These are phyloP conservation scores for Diadophis punctatus DNA, from an alignment of 2,113 vertebrate species.

Conservation along the genomic window DNA sequence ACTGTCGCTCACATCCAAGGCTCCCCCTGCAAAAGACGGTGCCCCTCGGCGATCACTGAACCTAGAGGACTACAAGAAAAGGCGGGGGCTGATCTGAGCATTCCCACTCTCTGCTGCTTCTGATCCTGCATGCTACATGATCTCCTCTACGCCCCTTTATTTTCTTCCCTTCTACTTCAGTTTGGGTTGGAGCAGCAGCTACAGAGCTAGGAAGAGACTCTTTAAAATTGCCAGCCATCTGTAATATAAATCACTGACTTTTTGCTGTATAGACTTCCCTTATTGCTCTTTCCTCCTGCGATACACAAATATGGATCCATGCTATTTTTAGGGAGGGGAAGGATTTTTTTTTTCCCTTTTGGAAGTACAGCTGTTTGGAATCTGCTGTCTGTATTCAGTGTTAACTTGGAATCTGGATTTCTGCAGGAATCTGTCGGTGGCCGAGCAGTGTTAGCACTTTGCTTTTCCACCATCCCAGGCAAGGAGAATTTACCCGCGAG, in stretches of 20 bases:
- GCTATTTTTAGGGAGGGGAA: conserved; percentile 58
- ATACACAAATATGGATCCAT: conserved; percentile 66
- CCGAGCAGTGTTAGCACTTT: conserved; percentile 48
- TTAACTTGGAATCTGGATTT: conserved; percentile 73
- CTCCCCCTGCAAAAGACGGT: conserved; percentile 94
- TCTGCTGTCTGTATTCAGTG: conserved; percentile 73
- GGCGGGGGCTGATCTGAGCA: conserved; percentile 93
- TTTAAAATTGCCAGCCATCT: conserved; percentile 74
- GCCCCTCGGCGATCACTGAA: conserved; percentile 94
- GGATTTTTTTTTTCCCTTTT: conserved; percentile 53
- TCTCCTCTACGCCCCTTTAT: conserved; percentile 52
- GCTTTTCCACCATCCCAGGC: conserved; percentile 55
- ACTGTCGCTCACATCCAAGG: conserved; percentile 92
- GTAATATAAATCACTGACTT: conserved; percentile 77
- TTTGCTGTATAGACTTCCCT: conserved; percentile 76
- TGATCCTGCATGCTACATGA: conserved; percentile 78
- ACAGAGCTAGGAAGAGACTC: conserved; percentile 74
- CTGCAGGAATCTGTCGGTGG: conserved; percentile 62
- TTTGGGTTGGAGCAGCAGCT: conserved; percentile 75
- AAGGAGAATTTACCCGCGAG: conserved; percentile 48
- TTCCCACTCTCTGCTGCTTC: conserved; percentile 69
- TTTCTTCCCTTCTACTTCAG: conserved; percentile 64
- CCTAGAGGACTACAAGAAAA: conserved; percentile 99
- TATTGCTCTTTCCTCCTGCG: conserved; percentile 55
- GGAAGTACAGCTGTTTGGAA: conserved; percentile 59